phyloP scores from a whole-genome alignment of 2,797 vertebrate genomes.

The Phrynocephalus vlangalii region DNA sequence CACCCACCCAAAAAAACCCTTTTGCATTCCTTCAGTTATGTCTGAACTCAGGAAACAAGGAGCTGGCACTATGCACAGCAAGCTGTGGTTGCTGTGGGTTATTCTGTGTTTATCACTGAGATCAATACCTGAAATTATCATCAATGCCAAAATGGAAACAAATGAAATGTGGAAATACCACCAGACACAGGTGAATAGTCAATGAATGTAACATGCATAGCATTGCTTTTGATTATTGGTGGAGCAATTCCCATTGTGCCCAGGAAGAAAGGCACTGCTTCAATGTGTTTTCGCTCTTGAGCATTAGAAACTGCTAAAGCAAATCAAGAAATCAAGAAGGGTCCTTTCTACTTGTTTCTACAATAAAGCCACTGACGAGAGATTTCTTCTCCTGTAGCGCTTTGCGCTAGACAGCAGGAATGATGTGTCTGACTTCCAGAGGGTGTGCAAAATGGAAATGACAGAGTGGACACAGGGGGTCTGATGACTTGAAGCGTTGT shows the following conservation, averaged over 20 bases:
- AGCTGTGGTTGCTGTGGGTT: background rate
- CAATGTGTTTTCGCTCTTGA: background rate
- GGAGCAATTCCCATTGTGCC: background rate
- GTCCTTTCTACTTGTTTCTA: background rate
- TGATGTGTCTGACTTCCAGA: slow-evolving; percentile 29
- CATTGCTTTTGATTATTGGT: slow-evolving; percentile 1
- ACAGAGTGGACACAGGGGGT: slow-evolving; percentile 8
- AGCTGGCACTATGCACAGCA: background rate
- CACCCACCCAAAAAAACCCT: background rate
- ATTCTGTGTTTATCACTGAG: background rate
- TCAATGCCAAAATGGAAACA: background rate
- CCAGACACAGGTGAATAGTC: background rate
- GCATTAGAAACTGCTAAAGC: background rate
- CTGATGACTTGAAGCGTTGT: fast-evolving
- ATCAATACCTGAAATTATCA: background rate
- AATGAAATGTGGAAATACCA: background rate
- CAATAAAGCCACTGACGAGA: background rate
- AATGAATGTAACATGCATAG: background rate
- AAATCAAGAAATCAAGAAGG: background rate
- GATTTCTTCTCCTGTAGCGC: background rate
- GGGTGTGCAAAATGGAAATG: slow-evolving; percentile 55
- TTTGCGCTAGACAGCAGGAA: slow-evolving; percentile 24
- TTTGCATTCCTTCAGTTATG: background rate
- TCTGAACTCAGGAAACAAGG: background rate
- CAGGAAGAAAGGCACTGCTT: background rate